Percentiles rank a stretch among this genome's conserved stretches.
These are phyloP conservation scores for Leptinotarsa haldemani DNA, from an alignment of 2,888 invertebrate genomes.

Conservation along the genomic window DNA sequence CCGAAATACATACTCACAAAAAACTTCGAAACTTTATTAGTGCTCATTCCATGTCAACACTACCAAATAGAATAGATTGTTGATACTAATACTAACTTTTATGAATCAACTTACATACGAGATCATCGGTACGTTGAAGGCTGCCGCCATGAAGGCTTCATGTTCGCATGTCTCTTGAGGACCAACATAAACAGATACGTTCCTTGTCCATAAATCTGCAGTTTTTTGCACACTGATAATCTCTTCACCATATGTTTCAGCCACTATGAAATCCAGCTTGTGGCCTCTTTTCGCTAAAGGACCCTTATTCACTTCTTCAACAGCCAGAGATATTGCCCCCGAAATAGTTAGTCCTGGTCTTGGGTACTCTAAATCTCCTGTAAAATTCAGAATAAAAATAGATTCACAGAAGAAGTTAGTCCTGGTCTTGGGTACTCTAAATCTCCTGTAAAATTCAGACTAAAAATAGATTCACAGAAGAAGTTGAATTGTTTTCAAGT, in stretches of 20 bases:
- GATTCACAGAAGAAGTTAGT: not conserved
- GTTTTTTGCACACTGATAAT: slow-evolving; percentile 87
- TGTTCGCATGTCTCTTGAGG: slow-evolving; percentile 92
- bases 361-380: slow-evolving; percentile 81
- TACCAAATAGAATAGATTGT: no score
- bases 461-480: not conserved
- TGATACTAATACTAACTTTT: no score
- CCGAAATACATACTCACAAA: no score
- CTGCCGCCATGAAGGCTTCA: slow-evolving; percentile 92
- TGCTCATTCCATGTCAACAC: no score
- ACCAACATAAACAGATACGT: slow-evolving; percentile 90
- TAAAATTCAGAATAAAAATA: not conserved
- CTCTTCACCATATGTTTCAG: slow-evolving; percentile 93
- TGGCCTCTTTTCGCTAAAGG: slow-evolving; percentile 73
- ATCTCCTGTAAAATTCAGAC: slow-evolving; percentile 68
- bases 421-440: slow-evolving; percentile 84
- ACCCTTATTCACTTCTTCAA: slow-evolving; percentile 80
- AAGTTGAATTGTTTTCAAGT: no score
- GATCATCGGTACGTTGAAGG: slow-evolving; percentile 95
- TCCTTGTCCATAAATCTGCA: slow-evolving; percentile 84
- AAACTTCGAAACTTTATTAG: no score
- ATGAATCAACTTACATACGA: slow-evolving; percentile 86
- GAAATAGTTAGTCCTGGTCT: slow-evolving; percentile 79
- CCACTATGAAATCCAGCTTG: slow-evolving; percentile 81
- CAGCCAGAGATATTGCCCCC: slow-evolving; percentile 89